phyloP scores from a whole-genome alignment of 2,797 vertebrate genomes.

The Gymnothorax reevesii region DNA sequence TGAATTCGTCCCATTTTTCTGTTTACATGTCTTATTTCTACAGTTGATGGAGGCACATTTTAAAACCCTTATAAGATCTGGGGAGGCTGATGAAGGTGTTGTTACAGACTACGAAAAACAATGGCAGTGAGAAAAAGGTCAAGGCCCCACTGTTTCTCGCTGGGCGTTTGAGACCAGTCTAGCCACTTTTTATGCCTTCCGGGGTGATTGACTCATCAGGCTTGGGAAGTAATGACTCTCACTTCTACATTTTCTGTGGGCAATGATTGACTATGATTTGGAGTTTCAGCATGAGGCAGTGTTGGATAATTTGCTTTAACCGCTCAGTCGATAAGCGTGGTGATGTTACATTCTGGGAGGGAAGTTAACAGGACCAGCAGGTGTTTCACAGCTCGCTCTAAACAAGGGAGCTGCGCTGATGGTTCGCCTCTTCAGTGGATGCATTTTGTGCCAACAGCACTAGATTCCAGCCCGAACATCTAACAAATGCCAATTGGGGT shows the following conservation, averaged over 20 bases:
- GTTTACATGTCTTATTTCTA: background rate
- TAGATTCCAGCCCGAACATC: too few species aligned
- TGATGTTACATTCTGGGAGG: background rate
- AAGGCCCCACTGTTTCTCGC: slow-evolving; percentile 17
- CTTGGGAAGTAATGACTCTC: background rate
- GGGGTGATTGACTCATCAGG: background rate
- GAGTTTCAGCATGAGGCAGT: background rate
- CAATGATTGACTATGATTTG: background rate
- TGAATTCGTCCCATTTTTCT: background rate
- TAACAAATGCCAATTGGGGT: too few species aligned
- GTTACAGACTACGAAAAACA: slow-evolving; percentile 22
- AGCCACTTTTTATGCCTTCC: background rate
- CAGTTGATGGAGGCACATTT: background rate
- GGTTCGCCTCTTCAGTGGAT: background rate
- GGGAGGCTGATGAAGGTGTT: slow-evolving; percentile 14
- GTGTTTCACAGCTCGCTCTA: background rate
- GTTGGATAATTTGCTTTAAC: background rate
- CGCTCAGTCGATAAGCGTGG: background rate
- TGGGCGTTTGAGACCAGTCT: background rate
- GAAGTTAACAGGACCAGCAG: background rate
- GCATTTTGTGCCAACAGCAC: background rate
- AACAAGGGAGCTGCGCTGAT: background rate
- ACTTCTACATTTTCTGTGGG: background rate
- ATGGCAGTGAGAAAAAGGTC: background rate
- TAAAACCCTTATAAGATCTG: slow-evolving; percentile 13